A percentile compares a stretch with the other conserved stretches of the same genome.
Evolutionary conservation across 2,113 vertebrate genomes (phyloP).

Genomic region (Panthera leo): DNA sequence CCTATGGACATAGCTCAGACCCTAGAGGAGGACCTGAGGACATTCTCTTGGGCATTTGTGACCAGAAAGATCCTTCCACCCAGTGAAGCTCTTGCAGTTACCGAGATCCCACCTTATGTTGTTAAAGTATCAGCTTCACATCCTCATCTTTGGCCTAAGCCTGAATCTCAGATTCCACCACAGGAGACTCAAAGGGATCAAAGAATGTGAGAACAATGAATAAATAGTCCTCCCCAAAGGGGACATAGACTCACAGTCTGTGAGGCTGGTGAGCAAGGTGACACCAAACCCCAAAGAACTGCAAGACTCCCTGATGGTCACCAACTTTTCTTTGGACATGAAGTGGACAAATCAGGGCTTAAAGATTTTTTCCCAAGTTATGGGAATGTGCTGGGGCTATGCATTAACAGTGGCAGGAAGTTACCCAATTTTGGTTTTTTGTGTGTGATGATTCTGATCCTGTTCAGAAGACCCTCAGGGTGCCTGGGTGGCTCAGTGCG

Average conservation of each 20-base stretch:
- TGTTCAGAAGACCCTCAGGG: slow-evolving; percentile 92
- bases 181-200: slow-evolving; percentile 96
- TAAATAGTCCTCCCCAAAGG: slow-evolving; percentile 90
- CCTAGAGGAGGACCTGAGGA: slow-evolving; percentile 91
- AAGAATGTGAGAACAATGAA: slow-evolving; percentile 92
- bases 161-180: slow-evolving; percentile 91
- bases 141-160: slow-evolving; percentile 92
- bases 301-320: slow-evolving; percentile 95
- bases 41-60: slow-evolving; percentile 97
- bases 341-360: slow-evolving; percentile 95
- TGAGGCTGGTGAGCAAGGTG: slow-evolving; percentile 93
- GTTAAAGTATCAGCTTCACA: slow-evolving; percentile 93
- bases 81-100: slow-evolving; percentile 93
- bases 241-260: slow-evolving; percentile 90
- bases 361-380: slow-evolving; percentile 98
- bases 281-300: slow-evolving; percentile 90
- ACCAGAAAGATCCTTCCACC: slow-evolving; percentile 98
- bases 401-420: slow-evolving; percentile 98
- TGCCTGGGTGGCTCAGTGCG: too few species aligned
- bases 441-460: slow-evolving; percentile 98
- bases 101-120: slow-evolving; percentile 95
- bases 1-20: slow-evolving; percentile 88
- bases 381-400: slow-evolving; percentile 95
- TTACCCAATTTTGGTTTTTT: slow-evolving; percentile 98
- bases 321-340: slow-evolving; percentile 97